Evolutionary conservation across 1,140 invertebrate genomes (phyloP).

Genomic region (Aphaenogaster floridana): DNA sequence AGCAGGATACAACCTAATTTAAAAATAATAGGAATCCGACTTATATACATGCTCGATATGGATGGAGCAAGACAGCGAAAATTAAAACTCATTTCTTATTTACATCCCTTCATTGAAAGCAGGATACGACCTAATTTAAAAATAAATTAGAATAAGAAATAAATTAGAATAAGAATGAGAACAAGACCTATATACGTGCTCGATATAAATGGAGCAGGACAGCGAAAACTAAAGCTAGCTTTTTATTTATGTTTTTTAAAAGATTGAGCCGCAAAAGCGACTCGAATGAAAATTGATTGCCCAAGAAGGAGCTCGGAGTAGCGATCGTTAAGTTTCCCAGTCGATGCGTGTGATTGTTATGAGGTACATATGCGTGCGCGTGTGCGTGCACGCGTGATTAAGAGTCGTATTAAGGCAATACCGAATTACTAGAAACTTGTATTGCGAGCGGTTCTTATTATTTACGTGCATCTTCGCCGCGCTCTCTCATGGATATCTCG

Average conservation of each 20-base stretch:
- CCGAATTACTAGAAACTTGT: slow-evolving; percentile 47
- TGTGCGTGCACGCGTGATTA: slow-evolving; percentile 12
- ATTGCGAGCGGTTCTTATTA: slow-evolving; percentile 40
- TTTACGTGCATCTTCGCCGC: neutral
- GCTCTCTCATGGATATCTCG: slow-evolving; percentile 14
- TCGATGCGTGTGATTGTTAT: slow-evolving; percentile 14
- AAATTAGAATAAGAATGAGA: too few relatives aligned
- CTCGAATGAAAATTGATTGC: neutral
- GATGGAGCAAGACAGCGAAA: too few relatives aligned
- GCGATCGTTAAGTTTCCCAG: slow-evolving; percentile 11
- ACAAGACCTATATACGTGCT: neutral
- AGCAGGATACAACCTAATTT: too few relatives aligned
- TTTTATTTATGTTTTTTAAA: neutral
- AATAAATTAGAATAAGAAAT: too few relatives aligned
- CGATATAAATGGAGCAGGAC: neutral
- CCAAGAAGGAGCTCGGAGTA: neutral
- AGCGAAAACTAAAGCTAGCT: neutral
- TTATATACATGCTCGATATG: too few relatives aligned
- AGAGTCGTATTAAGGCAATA: slow-evolving; percentile 15
- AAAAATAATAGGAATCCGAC: too few relatives aligned
- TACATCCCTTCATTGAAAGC: too few relatives aligned
- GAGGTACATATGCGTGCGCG: neutral
- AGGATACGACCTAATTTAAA: too few relatives aligned
- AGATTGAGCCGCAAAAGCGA: neutral
- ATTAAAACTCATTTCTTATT: too few relatives aligned